A percentile compares a stretch with the other conserved stretches of the same genome.
Evolutionary conservation across 2,888 invertebrate species (phyloP).

Genomic region (Altica lythri): DNA sequence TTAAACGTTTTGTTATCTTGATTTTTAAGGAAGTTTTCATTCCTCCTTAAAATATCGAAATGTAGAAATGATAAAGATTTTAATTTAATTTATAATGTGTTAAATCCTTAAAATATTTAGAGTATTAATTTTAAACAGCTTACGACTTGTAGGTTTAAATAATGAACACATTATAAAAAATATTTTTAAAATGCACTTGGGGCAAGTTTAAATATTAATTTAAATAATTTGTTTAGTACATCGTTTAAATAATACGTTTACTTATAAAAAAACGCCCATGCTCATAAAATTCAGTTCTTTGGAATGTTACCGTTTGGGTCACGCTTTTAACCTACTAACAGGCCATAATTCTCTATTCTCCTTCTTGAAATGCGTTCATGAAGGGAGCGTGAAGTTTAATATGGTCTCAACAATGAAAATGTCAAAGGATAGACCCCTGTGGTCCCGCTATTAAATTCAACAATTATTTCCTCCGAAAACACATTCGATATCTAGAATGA

Average conservation of each 20-base stretch:
- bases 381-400: neutral
- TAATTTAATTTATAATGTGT: too few species aligned
- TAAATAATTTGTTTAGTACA: too few species aligned
- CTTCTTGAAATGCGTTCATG: neutral
- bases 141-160: neutral
- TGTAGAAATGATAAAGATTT: too few species aligned
- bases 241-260: neutral
- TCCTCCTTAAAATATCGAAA: too few species aligned
- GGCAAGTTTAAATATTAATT: too few species aligned
- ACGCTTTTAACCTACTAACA: conserved; percentile 26
- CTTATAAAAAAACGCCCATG: conserved; percentile 15
- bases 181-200: neutral
- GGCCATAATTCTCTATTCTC: conserved; percentile 23
- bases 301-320: conserved; percentile 21
- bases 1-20: too few species aligned
- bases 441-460: too few species aligned
- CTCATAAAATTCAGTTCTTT: conserved; percentile 27
- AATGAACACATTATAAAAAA: neutral
- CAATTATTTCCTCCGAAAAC: too few species aligned
- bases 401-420: too few species aligned
- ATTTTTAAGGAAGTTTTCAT: too few species aligned
- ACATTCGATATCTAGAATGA: too few species aligned
- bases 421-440: too few species aligned
- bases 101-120: neutral
- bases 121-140: neutral